phyloP scores from a whole-genome alignment of 2,888 invertebrate genomes.

The Tetragnatha montana region DNA sequence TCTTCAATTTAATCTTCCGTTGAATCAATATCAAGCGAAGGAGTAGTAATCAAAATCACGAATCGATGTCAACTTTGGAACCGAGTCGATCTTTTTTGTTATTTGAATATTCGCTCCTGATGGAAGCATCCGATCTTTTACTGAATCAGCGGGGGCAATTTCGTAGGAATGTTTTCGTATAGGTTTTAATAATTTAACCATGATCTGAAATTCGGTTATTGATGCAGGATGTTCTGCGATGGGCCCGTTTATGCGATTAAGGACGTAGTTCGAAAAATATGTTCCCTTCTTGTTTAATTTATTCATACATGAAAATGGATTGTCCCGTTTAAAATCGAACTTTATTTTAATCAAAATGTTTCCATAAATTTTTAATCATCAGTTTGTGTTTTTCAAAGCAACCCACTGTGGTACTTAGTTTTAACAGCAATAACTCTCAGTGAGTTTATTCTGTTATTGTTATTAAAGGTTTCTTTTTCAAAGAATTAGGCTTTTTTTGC shows the following conservation, averaged over 20 bases:
- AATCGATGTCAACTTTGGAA: slow-evolving; percentile 18
- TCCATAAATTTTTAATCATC: no score
- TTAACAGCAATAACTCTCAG: no score
- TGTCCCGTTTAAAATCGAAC: no score
- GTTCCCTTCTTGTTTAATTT: not conserved
- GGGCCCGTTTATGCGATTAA: not conserved
- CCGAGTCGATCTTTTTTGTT: not conserved
- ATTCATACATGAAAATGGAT: no score
- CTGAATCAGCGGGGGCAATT: not conserved
- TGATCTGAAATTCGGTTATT: not conserved
- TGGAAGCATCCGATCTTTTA: not conserved
- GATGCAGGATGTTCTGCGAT: not conserved
- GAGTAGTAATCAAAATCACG: slow-evolving; percentile 10
- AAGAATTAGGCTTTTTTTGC: no score
- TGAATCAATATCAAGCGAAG: not conserved
- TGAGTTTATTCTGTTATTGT: no score
- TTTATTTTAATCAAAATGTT: no score
- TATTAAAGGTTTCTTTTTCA: no score
- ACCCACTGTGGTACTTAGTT: no score
- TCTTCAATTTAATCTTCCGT: slow-evolving; percentile 9
- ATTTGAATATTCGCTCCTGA: not conserved
- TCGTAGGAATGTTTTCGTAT: not conserved
- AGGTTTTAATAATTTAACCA: not conserved
- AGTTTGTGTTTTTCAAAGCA: no score
- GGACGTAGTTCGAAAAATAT: not conserved